These are phyloP conservation scores for Limosa lapponica DNA, from an alignment of 2,797 vertebrate genomes.

Conservation along the genomic window DNA sequence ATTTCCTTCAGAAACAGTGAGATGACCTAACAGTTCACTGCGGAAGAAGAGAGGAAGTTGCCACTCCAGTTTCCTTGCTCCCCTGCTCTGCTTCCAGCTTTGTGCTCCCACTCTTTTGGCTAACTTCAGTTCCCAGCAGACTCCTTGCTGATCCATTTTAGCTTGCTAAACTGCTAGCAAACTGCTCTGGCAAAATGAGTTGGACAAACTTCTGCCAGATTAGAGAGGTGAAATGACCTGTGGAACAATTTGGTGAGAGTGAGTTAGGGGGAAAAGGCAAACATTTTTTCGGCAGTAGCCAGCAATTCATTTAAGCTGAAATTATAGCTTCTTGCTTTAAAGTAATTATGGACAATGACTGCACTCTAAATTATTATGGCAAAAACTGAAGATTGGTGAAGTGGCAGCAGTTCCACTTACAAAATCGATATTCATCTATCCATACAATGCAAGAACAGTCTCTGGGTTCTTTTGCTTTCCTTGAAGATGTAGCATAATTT, in stretches of 20 bases:
- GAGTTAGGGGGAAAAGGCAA: not conserved
- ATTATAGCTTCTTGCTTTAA: not conserved
- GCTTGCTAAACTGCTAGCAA: not conserved
- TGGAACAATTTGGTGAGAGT: not conserved
- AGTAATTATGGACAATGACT: not conserved
- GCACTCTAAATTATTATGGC: not conserved
- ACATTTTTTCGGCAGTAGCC: not conserved
- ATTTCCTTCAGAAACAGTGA: not conserved
- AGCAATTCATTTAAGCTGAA: not conserved
- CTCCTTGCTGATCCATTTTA: not conserved
- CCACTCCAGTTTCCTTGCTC: not conserved
- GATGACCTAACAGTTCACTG: not conserved
- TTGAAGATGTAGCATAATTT: not conserved
- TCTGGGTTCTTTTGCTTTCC: not conserved
- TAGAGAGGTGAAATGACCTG: not conserved
- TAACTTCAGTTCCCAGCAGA: not conserved
- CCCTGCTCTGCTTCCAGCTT: not conserved
- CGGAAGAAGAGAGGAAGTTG: not conserved
- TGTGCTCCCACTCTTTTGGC: not conserved
- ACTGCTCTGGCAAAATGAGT: not conserved
- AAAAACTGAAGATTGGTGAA: not conserved
- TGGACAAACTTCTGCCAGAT: not conserved
- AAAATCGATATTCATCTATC: not conserved
- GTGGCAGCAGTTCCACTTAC: not conserved
- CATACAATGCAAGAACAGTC: not conserved